Base-by-base conservation (phyloP, 2,888 invertebrate species). In the Cylloceria caligata region DNA sequence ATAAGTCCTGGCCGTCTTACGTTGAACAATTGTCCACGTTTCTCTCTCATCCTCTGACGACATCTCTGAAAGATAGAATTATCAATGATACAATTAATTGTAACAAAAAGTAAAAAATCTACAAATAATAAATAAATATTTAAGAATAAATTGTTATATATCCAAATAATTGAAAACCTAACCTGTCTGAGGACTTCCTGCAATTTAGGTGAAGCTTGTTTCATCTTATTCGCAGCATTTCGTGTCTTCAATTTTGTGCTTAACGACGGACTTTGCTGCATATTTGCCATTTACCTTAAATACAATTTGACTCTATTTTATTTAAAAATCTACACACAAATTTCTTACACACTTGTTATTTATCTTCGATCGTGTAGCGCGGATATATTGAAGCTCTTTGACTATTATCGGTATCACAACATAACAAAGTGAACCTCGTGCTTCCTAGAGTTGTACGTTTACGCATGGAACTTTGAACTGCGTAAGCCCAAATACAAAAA, bases 101-200 rank as follows among this genome's bases (percentile, higher is more conserved):
- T 49, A 3, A 27, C n/a, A 67, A 2, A 1, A 45, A 27, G 11
- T 45, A 16, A 64, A 5, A 13, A n/a, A 55, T 27, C 19, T 55
- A 52, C 2, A 42, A 57, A 55, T n/a, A 30, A 3, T 11, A 65
- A 24, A 11, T n/a, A n/a, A n/a, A n/a, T n/a, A n/a, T n/a, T n/a
- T n/a, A n/a, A n/a, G n/a, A n/a, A n/a, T n/a, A n/a, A n/a, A n/a
- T n/a, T n/a, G n/a, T n/a, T n/a, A n/a, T n/a, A n/a, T n/a, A n/a
- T n/a, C n/a, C n/a, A n/a, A n/a, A n/a, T n/a, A n/a, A n/a, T n/a
- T n/a, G n/a, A n/a, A 42, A 16, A 47, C 34, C 60, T 80, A 83
- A 84, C 93, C 92, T 93, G 89, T 88, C 93, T 87, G 9, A 93
- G 83, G 42, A 92, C 86, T 79, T 93, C 92, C 76, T 91, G 91